Evolutionary conservation across 2,888 invertebrate genomes (phyloP), one percentile per base, ranked within the genome.

Genomic region (Fissipunctia ypsillon): DNA sequence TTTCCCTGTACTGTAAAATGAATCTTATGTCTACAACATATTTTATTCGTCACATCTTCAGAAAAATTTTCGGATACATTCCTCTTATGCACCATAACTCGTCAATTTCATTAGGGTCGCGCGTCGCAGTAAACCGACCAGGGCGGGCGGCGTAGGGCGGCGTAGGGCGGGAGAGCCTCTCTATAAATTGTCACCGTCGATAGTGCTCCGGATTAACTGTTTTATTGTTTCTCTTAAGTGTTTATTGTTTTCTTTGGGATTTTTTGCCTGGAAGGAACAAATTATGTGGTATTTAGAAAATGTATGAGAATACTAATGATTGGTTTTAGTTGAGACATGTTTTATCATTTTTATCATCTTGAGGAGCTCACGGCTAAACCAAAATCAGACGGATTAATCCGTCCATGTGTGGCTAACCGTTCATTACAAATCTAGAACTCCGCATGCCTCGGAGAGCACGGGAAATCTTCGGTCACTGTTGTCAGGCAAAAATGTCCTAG

Each of bases 61-160:
- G 60, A 80, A 2, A 28, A 7, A 31, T 69, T 68, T 61, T 0
- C 19, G 7, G 43, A 61, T 69, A 0, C 4, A 82, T 83, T 86
- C 84, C 72, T 64, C 9, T 61, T 78, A 80, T 90, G 69, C 31
- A 78, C 31, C 75, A 10, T 41, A 43, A 72, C 79, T 87, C 90
- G 90, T 93, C 94, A 94, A 94, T 95, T 94, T 93, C 93, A 94
- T 95, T 93, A 95, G 93, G 93, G 94, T 93, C 90, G 91, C 65
- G 83, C 87, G 86, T 86, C 84, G 88, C 91, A 78, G 79, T 93
- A 92, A 93, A 93, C 92, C 92, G 92, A 91, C 90, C 89, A 72
- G 71, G 83, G 83, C 85, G 87, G 85, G 74, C 68, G 81, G 61
- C 78, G 52, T 61, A 68, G 76, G 79, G 79, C 80, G 83, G 78